Conservation (phyloP, 2,113 vertebrate species). For the Cebidichthys violaceus region DNA sequence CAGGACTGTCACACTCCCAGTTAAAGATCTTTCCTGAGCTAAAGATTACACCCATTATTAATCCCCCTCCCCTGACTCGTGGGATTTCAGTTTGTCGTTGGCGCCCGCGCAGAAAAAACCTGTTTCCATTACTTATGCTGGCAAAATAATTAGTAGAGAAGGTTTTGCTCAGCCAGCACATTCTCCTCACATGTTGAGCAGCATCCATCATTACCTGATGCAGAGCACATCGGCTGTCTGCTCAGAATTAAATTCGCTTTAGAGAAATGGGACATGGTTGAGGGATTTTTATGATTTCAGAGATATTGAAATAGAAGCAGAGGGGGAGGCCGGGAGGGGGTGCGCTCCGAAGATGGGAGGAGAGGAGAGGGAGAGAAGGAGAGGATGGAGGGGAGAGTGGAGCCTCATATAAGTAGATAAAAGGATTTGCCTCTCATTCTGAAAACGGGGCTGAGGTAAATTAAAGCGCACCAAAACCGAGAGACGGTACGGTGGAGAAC, state of each 20-base stretch:
- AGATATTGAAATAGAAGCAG: slow-evolving; percentile 79
- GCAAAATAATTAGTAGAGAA: slow-evolving; percentile 71
- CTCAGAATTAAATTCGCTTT: slow-evolving; percentile 75
- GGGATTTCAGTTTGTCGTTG: slow-evolving; percentile 29
- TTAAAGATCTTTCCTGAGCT: slow-evolving; percentile 55
- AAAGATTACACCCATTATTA: slow-evolving; percentile 62
- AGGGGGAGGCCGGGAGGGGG: slow-evolving; percentile 32
- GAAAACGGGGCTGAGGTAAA: slow-evolving; percentile 63
- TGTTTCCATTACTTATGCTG: slow-evolving; percentile 64
- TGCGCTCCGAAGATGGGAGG: slow-evolving; percentile 30
- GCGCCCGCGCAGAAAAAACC: slow-evolving; percentile 13
- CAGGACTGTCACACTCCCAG: slow-evolving; percentile 46
- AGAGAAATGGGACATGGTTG: slow-evolving; percentile 81
- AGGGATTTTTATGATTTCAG: slow-evolving; percentile 81
- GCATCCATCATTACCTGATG: slow-evolving; percentile 80
- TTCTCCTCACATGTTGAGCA: slow-evolving; percentile 64
- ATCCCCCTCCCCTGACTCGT: slow-evolving; percentile 45
- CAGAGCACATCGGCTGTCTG: slow-evolving; percentile 57
- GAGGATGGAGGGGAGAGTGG: slow-evolving; percentile 42
- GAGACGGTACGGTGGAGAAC: slow-evolving; percentile 29
- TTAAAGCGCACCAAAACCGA: slow-evolving; percentile 52
- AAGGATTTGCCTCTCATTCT: slow-evolving; percentile 73
- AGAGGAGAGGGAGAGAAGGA: slow-evolving; percentile 25
- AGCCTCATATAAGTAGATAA: slow-evolving; percentile 72
- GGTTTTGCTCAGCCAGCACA: slow-evolving; percentile 72